A percentile compares a stretch with the other conserved stretches of the same genome.
phyloP scores from a whole-genome alignment of 2,113 vertebrate species.

The Mustela nigripes region DNA sequence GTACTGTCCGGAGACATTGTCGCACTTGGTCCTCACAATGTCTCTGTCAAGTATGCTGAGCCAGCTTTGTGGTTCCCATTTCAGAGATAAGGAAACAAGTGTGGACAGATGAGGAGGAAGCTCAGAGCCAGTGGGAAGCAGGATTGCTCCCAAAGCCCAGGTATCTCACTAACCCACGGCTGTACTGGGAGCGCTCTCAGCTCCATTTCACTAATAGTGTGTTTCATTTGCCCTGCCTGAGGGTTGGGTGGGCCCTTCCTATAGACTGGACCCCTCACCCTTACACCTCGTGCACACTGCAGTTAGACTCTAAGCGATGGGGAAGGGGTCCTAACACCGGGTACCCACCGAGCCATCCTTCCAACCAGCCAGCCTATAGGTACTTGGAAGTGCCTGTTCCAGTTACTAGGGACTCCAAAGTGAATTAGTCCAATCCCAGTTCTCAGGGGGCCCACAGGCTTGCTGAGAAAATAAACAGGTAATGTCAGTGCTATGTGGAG shows the following conservation, averaged over 20 bases:
- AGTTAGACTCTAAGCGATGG: neutral
- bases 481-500: neutral
- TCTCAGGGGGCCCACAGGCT: neutral
- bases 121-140: neutral
- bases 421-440: neutral
- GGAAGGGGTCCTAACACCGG: neutral
- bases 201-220: neutral
- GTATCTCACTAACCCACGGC: neutral
- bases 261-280: neutral
- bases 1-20: neutral
- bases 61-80: neutral
- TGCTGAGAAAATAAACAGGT: neutral
- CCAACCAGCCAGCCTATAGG: neutral
- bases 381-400: neutral
- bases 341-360: neutral
- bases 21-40: neutral
- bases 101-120: neutral
- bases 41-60: neutral
- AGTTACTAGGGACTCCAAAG: neutral
- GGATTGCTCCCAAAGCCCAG: neutral
- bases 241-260: neutral
- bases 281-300: neutral
- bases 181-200: neutral
- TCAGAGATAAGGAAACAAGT: constrained; percentile 17
- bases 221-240: neutral